A percentile compares a stretch with the other conserved stretches of the same genome.
These are phyloP conservation scores for Epinotia nisella DNA, from an alignment of 2,888 invertebrate species.

Conservation along the genomic window DNA sequence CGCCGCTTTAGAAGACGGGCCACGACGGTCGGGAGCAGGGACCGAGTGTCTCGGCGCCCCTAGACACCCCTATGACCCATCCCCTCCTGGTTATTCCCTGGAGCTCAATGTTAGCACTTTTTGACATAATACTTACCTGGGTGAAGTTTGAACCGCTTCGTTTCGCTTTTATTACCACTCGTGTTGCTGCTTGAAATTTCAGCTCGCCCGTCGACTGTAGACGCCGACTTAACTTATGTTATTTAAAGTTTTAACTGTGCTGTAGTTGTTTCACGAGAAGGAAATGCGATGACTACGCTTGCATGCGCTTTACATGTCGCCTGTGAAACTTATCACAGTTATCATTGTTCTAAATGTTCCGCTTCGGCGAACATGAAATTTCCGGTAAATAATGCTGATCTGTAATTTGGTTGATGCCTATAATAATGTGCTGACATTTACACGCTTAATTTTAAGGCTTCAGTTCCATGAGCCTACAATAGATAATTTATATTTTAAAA, in stretches of 20 bases:
- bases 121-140: slow-evolving; percentile 77
- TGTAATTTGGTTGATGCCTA: not conserved
- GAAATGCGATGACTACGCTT: slow-evolving; percentile 34
- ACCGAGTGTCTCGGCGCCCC: slow-evolving; percentile 61
- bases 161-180: slow-evolving; percentile 68
- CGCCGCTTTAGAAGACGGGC: slow-evolving; percentile 61
- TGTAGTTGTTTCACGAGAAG: slow-evolving; percentile 36
- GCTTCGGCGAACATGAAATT: not conserved
- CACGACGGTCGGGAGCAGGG: slow-evolving; percentile 61
- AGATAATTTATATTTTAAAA: slow-evolving; percentile 23
- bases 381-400: not conserved
- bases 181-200: slow-evolving; percentile 55
- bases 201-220: slow-evolving; percentile 54
- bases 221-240: slow-evolving; percentile 49
- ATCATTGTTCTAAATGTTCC: slow-evolving; percentile 9
- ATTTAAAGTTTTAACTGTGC: slow-evolving; percentile 47
- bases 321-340: not conserved
- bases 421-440: slow-evolving; percentile 13
- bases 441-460: not conserved
- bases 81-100: slow-evolving; percentile 65
- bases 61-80: slow-evolving; percentile 67
- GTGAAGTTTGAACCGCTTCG: slow-evolving; percentile 71
- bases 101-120: slow-evolving; percentile 72
- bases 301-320: slow-evolving; percentile 18
- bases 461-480: not conserved